Evolutionary conservation across 2,113 vertebrate genomes (phyloP).

Genomic region (Clinocottus analis): DNA sequence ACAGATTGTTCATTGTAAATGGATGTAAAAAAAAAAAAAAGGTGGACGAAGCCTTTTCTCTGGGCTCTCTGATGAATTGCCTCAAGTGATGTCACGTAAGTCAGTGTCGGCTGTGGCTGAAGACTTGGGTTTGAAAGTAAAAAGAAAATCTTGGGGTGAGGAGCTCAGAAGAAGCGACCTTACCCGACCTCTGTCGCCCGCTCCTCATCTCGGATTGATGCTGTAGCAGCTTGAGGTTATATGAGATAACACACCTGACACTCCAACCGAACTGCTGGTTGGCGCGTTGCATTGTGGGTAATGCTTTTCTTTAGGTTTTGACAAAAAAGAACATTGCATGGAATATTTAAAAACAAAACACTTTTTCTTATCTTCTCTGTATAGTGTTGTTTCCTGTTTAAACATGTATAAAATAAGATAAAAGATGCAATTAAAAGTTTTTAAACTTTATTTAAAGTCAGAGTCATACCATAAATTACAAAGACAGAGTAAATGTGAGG

Average conservation of each 20-base stretch:
- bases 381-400: too few relatives aligned
- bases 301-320: background rate
- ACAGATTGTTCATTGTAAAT: background rate
- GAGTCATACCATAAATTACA: slow-evolving; percentile 18
- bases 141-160: background rate
- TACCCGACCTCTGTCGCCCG: background rate
- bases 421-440: slow-evolving; percentile 13
- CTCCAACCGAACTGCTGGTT: background rate
- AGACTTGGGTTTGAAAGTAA: too few relatives aligned
- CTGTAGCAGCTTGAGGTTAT: background rate
- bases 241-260: background rate
- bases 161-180: background rate
- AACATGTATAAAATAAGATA: background rate
- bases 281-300: background rate
- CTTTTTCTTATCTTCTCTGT: too few relatives aligned
- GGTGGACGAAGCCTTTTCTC: background rate
- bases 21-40: background rate
- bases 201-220: background rate
- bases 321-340: background rate
- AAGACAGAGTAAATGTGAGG: background rate
- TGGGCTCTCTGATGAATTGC: background rate
- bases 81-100: background rate
- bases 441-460: slow-evolving; percentile 43
- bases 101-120: background rate
- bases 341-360: background rate